Evolutionary conservation across 2,797 vertebrate genomes (phyloP), one percentile per base, ranked within the genome.

Genomic region (Notolabrus celidotus): DNA sequence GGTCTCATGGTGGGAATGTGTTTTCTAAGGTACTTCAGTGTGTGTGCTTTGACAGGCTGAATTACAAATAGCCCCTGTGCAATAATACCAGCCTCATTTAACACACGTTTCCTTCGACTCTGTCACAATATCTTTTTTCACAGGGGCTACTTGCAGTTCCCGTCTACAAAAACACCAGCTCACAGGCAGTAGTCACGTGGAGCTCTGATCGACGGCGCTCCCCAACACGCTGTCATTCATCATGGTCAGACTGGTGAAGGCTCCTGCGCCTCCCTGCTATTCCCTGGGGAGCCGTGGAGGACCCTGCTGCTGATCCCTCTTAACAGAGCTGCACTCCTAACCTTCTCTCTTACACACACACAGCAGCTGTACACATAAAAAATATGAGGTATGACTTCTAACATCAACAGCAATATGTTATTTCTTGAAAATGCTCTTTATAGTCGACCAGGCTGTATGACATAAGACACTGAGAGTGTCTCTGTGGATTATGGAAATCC

Each of bases 51-150:
- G 79, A 77, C 76, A 81, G 62, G 52, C 63, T 80, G 67, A 71
- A 53, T 36, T 81, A 82, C 65, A 79, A 86, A 82, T 57, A 33
- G 67, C 43, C 51, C 38, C 34, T 22, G 25, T 67, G 79, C 74
- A 73, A 60, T 71, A 65, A 64, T 45, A 81, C 86, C 51, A 63
- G 65, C 61, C 63, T 56, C 58, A 23, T 69, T 82, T 67, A 70
- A 68, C 81, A 71, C 67, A 56, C 25, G 62, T 52, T 23, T 41
- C 61, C 71, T 66, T 41, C 72, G 71, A 67, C 58, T 77, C 72
- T 59, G 67, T 77, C 68, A 79, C 79, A 80, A 50, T 78, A 83
- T 83, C 61, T 47, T 56, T n/a, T 84, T 88, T 81, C 82, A 75
- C 67, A 71, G 66, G 77, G 71, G 87, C 74, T 64, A 31, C 59